Evolutionary conservation across 2,888 invertebrate species (phyloP).

Genomic region (Teleogryllus oceanicus): DNA sequence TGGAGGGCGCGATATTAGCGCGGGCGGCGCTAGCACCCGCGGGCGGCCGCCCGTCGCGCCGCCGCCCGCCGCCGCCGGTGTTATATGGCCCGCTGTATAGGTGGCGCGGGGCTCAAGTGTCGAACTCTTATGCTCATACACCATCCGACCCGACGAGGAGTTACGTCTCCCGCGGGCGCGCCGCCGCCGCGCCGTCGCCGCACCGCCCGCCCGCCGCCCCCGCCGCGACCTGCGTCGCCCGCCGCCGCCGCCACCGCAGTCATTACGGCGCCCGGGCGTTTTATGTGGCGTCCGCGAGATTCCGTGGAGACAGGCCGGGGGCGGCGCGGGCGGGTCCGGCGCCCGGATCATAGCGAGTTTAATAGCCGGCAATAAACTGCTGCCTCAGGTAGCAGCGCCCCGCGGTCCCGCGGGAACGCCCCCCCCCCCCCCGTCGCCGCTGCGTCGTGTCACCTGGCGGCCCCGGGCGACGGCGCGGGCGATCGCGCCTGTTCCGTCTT

Average conservation of each 20-base stretch:
- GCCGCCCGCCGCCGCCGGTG: slow-evolving; percentile 27
- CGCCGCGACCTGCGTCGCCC: neutral
- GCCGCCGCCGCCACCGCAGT: slow-evolving; percentile 18
- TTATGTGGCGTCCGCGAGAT: neutral
- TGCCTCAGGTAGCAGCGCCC: neutral
- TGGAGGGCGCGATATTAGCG: slow-evolving; percentile 36
- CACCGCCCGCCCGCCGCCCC: neutral
- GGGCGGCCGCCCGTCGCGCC: slow-evolving; percentile 26
- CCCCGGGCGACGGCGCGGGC: neutral
- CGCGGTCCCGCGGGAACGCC: neutral
- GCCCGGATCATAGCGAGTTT: slow-evolving; percentile 34
- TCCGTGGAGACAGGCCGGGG: slow-evolving; percentile 12
- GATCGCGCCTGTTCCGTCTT: neutral
- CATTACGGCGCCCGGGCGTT: slow-evolving; percentile 4
- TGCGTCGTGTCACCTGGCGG: neutral
- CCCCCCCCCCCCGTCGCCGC: neutral
- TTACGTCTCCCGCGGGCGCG: slow-evolving; percentile 33
- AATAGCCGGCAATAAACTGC: slow-evolving; percentile 35
- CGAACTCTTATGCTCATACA: slow-evolving; percentile 30
- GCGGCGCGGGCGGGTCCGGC: neutral
- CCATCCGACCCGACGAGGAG: slow-evolving; percentile 34
- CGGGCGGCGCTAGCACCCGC: slow-evolving; percentile 34
- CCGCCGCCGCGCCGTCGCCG: neutral
- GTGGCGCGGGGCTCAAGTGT: slow-evolving; percentile 33
- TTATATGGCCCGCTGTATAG: slow-evolving; percentile 34